phyloP scores from a whole-genome alignment of 2,797 vertebrate species.

The Macrochelys suwanniensis region DNA sequence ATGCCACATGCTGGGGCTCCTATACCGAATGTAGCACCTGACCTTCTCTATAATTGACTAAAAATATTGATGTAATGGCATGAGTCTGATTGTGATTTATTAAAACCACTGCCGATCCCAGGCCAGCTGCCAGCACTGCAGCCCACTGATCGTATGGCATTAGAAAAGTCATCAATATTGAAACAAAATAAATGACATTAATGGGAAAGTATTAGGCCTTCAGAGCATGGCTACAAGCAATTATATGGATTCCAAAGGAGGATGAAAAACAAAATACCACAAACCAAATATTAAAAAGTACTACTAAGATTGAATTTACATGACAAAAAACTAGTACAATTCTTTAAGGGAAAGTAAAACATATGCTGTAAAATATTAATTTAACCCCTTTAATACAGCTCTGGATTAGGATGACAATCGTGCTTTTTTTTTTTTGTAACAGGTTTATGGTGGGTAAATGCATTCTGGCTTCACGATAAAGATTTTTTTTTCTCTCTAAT shows the following conservation, averaged over 20 bases:
- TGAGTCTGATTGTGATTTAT: conserved; percentile 99
- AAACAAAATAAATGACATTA: conserved; percentile 94
- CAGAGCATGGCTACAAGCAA: conserved; percentile 90
- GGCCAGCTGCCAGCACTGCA: conserved; percentile 96
- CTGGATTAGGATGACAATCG: conserved; percentile 72
- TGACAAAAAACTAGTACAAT: conserved; percentile 69
- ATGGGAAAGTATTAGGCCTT: conserved; percentile 91
- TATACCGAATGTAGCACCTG: conserved; percentile 92
- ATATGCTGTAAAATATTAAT: conserved; percentile 64
- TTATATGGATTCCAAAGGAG: conserved; percentile 85
- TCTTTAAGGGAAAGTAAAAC: conserved; percentile 75
- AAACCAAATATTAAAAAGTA: conserved; percentile 82
- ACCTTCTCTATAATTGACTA: conserved; percentile 99
- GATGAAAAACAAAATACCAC: conserved; percentile 78
- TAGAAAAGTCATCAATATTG: conserved; percentile 99
- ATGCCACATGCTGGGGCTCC: conserved; percentile 90
- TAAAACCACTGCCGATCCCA: conserved; percentile 94
- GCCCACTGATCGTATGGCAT: conserved; percentile 96
- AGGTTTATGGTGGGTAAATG: conserved; percentile 75
- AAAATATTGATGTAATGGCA: conserved; percentile 99
- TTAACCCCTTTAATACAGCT: conserved; percentile 51
- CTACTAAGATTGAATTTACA: conserved; percentile 79
- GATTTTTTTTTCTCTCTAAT: conserved; percentile 79
- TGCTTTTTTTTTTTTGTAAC: conserved; percentile 4
- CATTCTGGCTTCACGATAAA: conserved; percentile 76